Conservation (phyloP, 2,113 vertebrate species). For the Boleophthalmus pectinirostris region DNA sequence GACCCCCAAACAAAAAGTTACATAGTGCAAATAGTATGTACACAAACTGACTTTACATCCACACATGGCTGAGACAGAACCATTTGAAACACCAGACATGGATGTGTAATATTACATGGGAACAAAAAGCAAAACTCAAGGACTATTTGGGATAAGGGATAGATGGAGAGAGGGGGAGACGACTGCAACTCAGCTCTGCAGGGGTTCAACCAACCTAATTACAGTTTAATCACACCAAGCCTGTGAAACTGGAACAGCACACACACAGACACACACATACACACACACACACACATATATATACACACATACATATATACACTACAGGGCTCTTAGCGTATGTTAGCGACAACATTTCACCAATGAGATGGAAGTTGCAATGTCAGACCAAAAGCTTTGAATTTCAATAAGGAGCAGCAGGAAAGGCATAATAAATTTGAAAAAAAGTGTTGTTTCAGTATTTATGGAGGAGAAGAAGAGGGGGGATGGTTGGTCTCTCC, state of each 20-base stretch:
- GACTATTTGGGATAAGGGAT: conserved; percentile 17
- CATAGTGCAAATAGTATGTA: too few species aligned
- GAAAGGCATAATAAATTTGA: conserved; percentile 36
- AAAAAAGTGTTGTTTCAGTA: conserved; percentile 58
- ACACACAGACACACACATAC: conserved; percentile 46
- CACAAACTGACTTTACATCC: too few species aligned
- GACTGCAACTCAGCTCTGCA: conserved; percentile 67
- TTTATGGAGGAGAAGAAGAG: conserved; percentile 44
- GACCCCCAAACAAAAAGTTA: too few species aligned
- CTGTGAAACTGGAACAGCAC: conserved; percentile 71
- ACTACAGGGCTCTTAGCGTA: conserved; percentile 35
- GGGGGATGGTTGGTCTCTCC: conserved; percentile 34
- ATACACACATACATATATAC: conserved; percentile 20
- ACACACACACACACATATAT: conserved; percentile 21
- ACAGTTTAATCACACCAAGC: conserved; percentile 79
- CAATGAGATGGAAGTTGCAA: conserved; percentile 58
- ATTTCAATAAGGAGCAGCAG: conserved; percentile 33
- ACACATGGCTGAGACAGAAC: too few species aligned
- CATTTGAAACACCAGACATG: background rate
- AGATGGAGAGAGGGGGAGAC: conserved; percentile 48
- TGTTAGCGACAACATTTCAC: conserved; percentile 51
- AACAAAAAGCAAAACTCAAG: conserved; percentile 26
- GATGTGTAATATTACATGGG: background rate
- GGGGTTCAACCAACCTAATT: conserved; percentile 79
- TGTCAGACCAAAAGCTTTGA: conserved; percentile 51